Conservation (phyloP, 2,797 vertebrate species). For the Cephalopachus bancanus region DNA sequence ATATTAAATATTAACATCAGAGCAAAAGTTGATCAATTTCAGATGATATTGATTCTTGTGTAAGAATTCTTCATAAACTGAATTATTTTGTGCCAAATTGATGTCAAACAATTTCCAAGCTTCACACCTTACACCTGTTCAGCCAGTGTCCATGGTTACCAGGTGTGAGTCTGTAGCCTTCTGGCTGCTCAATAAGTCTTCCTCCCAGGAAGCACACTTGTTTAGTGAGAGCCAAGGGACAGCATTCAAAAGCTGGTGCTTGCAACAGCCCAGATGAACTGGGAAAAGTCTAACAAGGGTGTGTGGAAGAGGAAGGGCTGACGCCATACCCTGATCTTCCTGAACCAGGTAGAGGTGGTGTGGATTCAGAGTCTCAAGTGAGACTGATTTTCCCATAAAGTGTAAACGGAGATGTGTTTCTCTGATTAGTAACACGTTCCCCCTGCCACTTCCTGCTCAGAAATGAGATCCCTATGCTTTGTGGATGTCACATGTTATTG, state of each 20-base stretch:
- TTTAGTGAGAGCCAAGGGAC: not conserved
- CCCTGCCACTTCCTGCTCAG: not conserved
- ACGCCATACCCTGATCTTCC: fast-evolving
- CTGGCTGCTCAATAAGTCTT: fast-evolving
- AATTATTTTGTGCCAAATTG: not conserved
- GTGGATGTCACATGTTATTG: fast-evolving
- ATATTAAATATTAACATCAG: not conserved
- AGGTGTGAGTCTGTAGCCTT: not conserved
- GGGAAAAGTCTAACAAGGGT: not conserved
- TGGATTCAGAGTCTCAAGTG: not conserved
- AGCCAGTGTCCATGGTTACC: not conserved
- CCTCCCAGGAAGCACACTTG: fast-evolving
- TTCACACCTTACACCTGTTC: fast-evolving
- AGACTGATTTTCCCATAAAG: fast-evolving
- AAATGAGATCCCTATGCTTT: fast-evolving
- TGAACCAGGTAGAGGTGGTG: fast-evolving
- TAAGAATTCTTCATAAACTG: not conserved
- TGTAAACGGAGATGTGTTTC: not conserved
- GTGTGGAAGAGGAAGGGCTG: not conserved
- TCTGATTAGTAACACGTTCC: fast-evolving
- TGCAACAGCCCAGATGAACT: not conserved
- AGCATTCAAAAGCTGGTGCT: not conserved
- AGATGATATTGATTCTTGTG: not conserved
- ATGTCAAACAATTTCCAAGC: not conserved
- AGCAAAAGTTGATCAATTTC: not conserved